Conservation (phyloP, 2,797 vertebrate genomes). For the Helicolenus hilgendorfi region DNA sequence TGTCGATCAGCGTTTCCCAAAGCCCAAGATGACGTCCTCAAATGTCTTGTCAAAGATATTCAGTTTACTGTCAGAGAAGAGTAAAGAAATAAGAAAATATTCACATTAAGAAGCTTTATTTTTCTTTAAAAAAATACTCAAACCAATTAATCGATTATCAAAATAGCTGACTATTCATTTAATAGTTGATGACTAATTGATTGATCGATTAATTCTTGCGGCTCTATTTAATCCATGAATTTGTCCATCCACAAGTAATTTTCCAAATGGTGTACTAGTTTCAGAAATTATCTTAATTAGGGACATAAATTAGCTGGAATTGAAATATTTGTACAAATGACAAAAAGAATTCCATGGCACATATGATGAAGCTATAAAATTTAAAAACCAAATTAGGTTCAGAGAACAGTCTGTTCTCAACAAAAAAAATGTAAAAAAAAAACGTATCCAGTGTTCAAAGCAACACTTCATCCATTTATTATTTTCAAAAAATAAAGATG, state of each 20-base stretch:
- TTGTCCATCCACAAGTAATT: background rate
- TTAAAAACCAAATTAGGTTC: background rate
- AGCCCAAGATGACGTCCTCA: no score
- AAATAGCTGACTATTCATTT: no score
- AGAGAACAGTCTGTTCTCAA: background rate
- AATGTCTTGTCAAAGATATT: no score
- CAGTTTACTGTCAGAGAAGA: no score
- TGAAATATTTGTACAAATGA: background rate
- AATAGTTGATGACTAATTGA: no score
- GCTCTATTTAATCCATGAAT: background rate
- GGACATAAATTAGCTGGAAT: background rate
- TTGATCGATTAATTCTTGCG: no score
- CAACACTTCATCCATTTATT: background rate
- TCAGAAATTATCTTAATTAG: background rate
- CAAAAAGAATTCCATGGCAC: background rate
- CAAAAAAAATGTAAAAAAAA: background rate
- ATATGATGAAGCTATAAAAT: background rate
- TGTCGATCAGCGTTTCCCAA: no score
- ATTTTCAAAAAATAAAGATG: constrained; percentile 1
- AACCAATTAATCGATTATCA: no score
- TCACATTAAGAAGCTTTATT: background rate
- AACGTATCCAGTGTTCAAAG: background rate
- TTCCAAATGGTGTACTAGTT: background rate
- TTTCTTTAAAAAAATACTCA: no score
- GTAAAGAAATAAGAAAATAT: no score